Evolutionary conservation across 2,113 vertebrate genomes (phyloP).

Genomic region (Odobenus rosmarus): DNA sequence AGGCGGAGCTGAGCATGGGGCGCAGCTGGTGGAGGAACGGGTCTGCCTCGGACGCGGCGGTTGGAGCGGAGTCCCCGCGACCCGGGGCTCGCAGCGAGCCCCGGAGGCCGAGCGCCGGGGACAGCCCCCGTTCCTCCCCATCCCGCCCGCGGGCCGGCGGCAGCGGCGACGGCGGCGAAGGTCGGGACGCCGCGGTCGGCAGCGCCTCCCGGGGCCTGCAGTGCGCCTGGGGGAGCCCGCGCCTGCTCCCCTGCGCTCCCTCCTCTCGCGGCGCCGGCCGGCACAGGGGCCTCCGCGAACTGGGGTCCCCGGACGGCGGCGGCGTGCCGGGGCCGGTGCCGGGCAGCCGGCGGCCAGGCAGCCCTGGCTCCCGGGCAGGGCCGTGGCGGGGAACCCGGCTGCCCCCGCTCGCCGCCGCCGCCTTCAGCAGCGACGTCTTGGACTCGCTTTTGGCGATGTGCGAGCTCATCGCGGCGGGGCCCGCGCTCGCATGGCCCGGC

Average conservation of each 20-base stretch:
- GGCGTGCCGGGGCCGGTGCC: slow-evolving; percentile 57
- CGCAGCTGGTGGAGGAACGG: slow-evolving; percentile 89
- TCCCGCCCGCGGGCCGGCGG: slow-evolving; percentile 79
- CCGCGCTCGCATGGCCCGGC: slow-evolving; percentile 84
- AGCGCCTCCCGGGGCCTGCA: slow-evolving; percentile 80
- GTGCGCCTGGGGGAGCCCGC: slow-evolving; percentile 74
- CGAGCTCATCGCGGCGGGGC: slow-evolving; percentile 91
- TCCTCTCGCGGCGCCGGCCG: slow-evolving; percentile 88
- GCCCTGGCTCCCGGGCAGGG: background rate
- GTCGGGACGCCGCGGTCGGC: slow-evolving; percentile 70
- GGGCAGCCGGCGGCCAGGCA: slow-evolving; percentile 59
- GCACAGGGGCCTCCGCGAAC: slow-evolving; percentile 93
- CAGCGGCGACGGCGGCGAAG: slow-evolving; percentile 76
- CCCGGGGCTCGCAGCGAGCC: slow-evolving; percentile 77
- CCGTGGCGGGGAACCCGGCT: slow-evolving; percentile 4
- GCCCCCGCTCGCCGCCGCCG: slow-evolving; percentile 74
- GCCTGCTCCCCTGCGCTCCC: slow-evolving; percentile 73
- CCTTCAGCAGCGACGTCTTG: slow-evolving; percentile 90
- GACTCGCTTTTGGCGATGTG: slow-evolving; percentile 94
- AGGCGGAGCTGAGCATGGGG: slow-evolving; percentile 95
- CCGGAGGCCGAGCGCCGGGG: slow-evolving; percentile 32
- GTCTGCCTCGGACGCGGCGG: slow-evolving; percentile 86
- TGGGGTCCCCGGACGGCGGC: slow-evolving; percentile 87
- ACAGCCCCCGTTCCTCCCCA: slow-evolving; percentile 69
- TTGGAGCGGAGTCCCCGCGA: slow-evolving; percentile 73